Evolutionary conservation across 2,113 vertebrate species (phyloP).

Genomic region (Limanda limanda): DNA sequence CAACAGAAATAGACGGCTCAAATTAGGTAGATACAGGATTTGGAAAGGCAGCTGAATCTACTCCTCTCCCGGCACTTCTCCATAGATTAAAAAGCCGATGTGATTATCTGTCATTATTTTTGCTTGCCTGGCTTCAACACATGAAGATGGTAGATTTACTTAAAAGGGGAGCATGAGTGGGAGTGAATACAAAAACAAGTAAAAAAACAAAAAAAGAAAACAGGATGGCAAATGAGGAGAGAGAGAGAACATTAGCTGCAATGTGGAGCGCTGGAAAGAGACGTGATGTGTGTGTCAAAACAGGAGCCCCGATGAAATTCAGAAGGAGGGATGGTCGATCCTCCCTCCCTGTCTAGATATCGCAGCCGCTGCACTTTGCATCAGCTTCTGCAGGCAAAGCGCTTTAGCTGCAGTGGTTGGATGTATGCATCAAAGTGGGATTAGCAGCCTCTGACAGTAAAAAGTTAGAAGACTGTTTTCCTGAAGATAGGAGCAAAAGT

Average conservation of each 20-base stretch:
- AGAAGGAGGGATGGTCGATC: conserved; percentile 43
- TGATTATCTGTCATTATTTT: conserved; percentile 81
- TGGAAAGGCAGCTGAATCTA: conserved; percentile 68
- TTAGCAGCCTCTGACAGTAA: conserved; percentile 56
- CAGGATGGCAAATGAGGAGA: conserved; percentile 45
- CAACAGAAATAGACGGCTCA: conserved; percentile 36
- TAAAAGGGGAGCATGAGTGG: conserved; percentile 35
- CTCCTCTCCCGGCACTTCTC: conserved; percentile 59
- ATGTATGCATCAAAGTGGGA: conserved; percentile 60
- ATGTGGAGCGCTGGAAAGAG: conserved; percentile 26
- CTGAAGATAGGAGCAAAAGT: conserved; percentile 24
- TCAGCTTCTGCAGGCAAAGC: conserved; percentile 64
- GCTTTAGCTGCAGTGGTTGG: conserved; percentile 57
- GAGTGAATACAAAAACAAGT: conserved; percentile 38
- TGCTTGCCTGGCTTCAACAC: conserved; percentile 52
- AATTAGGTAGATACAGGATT: conserved; percentile 44
- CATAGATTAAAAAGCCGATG: conserved; percentile 72
- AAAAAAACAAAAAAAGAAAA: conserved; percentile 14
- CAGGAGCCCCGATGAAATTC: conserved; percentile 38
- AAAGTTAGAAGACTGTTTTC: conserved; percentile 44
- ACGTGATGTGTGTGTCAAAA: conserved; percentile 63
- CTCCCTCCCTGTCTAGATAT: conserved; percentile 49
- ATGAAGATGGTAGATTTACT: conserved; percentile 66
- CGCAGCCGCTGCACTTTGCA: conserved; percentile 61
- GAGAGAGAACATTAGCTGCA: conserved; percentile 44